Conservation (phyloP, 30 jellyfish, hydroid and myxozoan genomes). For the Chironex yamaguchii region DNA sequence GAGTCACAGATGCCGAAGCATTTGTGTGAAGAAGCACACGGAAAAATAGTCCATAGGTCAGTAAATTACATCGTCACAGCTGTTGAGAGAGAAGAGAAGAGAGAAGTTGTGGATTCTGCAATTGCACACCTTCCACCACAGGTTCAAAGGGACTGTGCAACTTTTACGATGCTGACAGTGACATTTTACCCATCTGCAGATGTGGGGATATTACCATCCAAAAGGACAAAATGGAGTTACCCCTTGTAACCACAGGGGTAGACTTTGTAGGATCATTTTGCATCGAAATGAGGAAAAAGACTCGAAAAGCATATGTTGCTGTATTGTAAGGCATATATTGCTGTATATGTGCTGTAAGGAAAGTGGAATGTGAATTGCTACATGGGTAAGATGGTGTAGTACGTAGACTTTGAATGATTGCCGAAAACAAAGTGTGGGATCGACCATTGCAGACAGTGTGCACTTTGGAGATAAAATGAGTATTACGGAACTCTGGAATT, state of each 20-base stretch:
- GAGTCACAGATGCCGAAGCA: background rate
- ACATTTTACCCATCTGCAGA: slow-evolving; percentile 36
- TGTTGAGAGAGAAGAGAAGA: too few relatives aligned
- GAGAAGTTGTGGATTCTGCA: slow-evolving; percentile 40
- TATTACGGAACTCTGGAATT: too few relatives aligned
- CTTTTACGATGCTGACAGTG: slow-evolving; percentile 51
- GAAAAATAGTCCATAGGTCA: slow-evolving; percentile 1
- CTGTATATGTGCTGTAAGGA: too few relatives aligned
- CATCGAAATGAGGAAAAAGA: background rate
- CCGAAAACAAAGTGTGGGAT: too few relatives aligned
- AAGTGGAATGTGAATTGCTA: too few relatives aligned
- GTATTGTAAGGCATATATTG: too few relatives aligned
- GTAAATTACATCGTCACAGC: slow-evolving; percentile 18
- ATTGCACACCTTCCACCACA: slow-evolving; percentile 13
- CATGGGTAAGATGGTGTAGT: too few relatives aligned
- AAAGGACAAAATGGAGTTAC: too few relatives aligned
- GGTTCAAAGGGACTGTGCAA: slow-evolving; percentile 27
- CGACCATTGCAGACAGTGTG: too few relatives aligned
- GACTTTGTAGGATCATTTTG: slow-evolving; percentile 9
- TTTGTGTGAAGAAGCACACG: background rate
- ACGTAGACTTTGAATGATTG: too few relatives aligned
- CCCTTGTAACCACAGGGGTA: too few relatives aligned
- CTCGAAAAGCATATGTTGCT: slow-evolving; percentile 38
- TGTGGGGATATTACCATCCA: slow-evolving; percentile 19
- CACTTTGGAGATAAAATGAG: too few relatives aligned